These are phyloP conservation scores for Orchestes rusci DNA, from an alignment of 2,888 invertebrate genomes.

Conservation along the genomic window DNA sequence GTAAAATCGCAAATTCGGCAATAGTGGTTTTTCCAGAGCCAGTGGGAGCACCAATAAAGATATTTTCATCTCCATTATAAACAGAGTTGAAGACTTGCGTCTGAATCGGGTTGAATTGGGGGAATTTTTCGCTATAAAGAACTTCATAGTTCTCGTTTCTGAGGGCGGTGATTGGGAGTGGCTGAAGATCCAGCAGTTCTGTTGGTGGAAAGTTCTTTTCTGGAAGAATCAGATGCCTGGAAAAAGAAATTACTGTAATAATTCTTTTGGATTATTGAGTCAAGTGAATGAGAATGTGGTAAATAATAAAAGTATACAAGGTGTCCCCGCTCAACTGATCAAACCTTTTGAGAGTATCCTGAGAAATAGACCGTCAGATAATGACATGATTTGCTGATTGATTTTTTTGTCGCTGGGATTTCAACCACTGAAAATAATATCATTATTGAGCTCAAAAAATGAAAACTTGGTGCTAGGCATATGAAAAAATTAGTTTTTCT, in stretches of 20 bases:
- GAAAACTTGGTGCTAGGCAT: too few species aligned
- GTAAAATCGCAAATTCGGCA: constrained; percentile 90
- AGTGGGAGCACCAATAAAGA: constrained; percentile 90
- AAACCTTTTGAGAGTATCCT: too few species aligned
- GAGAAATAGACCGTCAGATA: too few species aligned
- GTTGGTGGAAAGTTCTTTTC: constrained; percentile 98
- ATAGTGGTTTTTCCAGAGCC: constrained; percentile 91
- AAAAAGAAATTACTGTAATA: background rate
- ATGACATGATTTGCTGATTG: too few species aligned
- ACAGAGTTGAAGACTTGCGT: constrained; percentile 99
- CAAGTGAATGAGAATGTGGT: too few species aligned
- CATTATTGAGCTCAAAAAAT: too few species aligned
- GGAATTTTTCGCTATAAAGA: constrained; percentile 78
- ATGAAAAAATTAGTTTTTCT: too few species aligned
- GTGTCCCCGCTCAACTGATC: too few species aligned
- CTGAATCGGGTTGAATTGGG: constrained; percentile 97
- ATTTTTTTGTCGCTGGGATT: too few species aligned
- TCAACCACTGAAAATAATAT: too few species aligned
- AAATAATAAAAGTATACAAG: too few species aligned
- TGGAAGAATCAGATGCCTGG: constrained; percentile 87
- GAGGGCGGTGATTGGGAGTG: constrained; percentile 88
- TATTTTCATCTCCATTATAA: constrained; percentile 97
- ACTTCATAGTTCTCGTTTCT: constrained; percentile 79
- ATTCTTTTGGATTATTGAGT: too few species aligned
- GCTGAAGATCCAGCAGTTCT: constrained; percentile 92